Conservation (phyloP, 2,113 vertebrate genomes). For the Podarcis raffonei region DNA sequence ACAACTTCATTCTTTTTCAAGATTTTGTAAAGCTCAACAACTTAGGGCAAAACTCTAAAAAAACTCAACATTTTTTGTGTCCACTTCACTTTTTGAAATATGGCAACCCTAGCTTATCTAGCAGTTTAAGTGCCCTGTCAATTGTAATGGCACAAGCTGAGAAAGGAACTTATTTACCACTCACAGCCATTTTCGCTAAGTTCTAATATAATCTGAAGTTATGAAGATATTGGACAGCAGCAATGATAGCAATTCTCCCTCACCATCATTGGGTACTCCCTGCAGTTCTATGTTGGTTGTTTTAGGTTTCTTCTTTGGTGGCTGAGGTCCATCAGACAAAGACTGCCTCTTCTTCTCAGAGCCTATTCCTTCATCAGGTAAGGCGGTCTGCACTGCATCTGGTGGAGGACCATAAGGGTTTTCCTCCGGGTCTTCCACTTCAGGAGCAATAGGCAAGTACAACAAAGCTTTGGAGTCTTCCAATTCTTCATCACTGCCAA, state of each 20-base stretch:
- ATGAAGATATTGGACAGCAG: too few relatives aligned
- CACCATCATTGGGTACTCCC: conserved; percentile 96
- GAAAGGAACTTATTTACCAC: not conserved
- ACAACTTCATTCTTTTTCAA: too few relatives aligned
- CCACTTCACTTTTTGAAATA: too few relatives aligned
- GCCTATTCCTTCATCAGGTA: conserved; percentile 81
- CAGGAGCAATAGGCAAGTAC: conserved; percentile 95
- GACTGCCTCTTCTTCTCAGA: conserved; percentile 92
- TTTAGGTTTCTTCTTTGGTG: conserved; percentile 96
- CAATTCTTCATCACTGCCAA: conserved; percentile 90
- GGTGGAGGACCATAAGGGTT: conserved; percentile 96
- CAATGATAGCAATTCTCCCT: conserved; percentile 2
- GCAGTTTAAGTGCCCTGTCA: not conserved
- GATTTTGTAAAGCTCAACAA: too few relatives aligned
- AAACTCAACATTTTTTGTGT: too few relatives aligned
- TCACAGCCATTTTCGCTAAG: not conserved
- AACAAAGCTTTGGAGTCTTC: conserved; percentile 95
- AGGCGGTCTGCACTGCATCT: conserved; percentile 81
- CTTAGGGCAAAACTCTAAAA: too few relatives aligned
- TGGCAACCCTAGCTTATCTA: not conserved
- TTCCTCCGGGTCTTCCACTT: conserved; percentile 98
- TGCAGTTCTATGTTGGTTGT: conserved; percentile 97
- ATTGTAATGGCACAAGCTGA: not conserved
- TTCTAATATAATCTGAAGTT: not conserved
- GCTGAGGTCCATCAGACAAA: conserved; percentile 86